Base-by-base conservation (phyloP, 1,140 invertebrate genomes). In the Calycopis cecrops region DNA sequence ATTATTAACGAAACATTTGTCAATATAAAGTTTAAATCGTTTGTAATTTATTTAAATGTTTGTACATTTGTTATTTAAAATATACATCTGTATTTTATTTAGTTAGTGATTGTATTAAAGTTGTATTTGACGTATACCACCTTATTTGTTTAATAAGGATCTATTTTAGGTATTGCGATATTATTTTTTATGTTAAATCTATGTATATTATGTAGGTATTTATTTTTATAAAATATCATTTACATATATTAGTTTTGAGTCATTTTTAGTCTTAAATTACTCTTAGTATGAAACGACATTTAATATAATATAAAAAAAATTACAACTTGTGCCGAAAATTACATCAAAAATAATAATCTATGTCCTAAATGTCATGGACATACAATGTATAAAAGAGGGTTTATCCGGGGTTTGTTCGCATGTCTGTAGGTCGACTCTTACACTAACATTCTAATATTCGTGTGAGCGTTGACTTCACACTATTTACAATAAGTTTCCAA, bases 141-240 rank as follows among this genome's bases (percentile, higher is more conserved):
- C 79, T 82, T 82, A 82, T 82, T 81, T 61, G 60, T 63, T 28
- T 59, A 62, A 81, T 84, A 84, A 81, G 78, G 78, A 69, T 65
- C 65, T 65, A 63, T 68, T 75, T 66, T 64, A 71, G 69, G 77
- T 83, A 80, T 83, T 79, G 75, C 65, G 68, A 67, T 64, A 59
- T 59, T 67, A 61, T 64, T 42, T 62, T 38, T 62, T 52, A 40
- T 14, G 8, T 33, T 51, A 62, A 60, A 55, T 67, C 75, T 78
- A 71, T 79, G 77, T 80, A 80, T 79, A 61, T 72, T 68, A 67
- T 76, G 64, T 78, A 73, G 75, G 79, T 79, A 81, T 79, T 84
- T 81, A 81, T 81, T 81, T 37, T 58, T 57, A 52, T 51, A 67
- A 76, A 78, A 78, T 79, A 79, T 77, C 71, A 60, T 73, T 74